Conservation (phyloP, 2,888 invertebrate genomes). For the Spodoptera picta region DNA sequence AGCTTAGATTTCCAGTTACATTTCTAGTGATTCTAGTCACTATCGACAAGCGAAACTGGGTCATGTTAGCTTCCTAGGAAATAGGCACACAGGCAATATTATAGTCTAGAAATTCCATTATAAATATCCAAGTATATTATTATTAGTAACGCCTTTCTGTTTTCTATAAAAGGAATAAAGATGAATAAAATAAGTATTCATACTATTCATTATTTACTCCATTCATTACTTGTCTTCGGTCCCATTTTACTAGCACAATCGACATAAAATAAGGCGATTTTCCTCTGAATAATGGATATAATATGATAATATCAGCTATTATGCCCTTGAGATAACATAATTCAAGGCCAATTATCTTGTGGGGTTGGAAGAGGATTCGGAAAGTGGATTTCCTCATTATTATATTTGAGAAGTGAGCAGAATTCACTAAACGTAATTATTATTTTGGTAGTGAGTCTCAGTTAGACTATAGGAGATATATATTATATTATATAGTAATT, state of each 20-base stretch:
- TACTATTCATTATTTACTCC: slow-evolving; percentile 17
- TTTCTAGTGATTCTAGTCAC: not conserved
- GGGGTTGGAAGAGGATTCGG: slow-evolving; percentile 10
- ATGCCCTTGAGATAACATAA: slow-evolving; percentile 28
- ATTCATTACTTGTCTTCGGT: slow-evolving; percentile 6
- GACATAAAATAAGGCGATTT: slow-evolving; percentile 19
- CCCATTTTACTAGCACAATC: slow-evolving; percentile 17
- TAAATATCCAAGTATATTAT: slow-evolving; percentile 3
- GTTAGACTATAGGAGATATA: too few relatives aligned
- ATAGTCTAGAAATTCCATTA: not conserved
- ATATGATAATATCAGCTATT: slow-evolving; percentile 16
- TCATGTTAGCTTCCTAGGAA: slow-evolving; percentile 11
- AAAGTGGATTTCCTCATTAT: slow-evolving; percentile 23
- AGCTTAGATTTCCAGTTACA: too few relatives aligned
- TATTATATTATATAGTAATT: too few relatives aligned
- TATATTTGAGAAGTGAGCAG: slow-evolving; percentile 9
- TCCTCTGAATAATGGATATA: slow-evolving; percentile 31
- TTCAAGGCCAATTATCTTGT: slow-evolving; percentile 24
- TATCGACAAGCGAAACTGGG: slow-evolving; percentile 11
- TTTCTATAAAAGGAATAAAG: not conserved
- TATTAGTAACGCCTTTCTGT: not conserved
- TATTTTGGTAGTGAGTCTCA: too few relatives aligned
- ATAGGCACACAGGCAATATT: slow-evolving; percentile 12
- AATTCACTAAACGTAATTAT: slow-evolving; percentile 5
- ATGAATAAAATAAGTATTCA: not conserved